Evolutionary conservation across 2,888 invertebrate species (phyloP).

Genomic region (Lithosia quadra): DNA sequence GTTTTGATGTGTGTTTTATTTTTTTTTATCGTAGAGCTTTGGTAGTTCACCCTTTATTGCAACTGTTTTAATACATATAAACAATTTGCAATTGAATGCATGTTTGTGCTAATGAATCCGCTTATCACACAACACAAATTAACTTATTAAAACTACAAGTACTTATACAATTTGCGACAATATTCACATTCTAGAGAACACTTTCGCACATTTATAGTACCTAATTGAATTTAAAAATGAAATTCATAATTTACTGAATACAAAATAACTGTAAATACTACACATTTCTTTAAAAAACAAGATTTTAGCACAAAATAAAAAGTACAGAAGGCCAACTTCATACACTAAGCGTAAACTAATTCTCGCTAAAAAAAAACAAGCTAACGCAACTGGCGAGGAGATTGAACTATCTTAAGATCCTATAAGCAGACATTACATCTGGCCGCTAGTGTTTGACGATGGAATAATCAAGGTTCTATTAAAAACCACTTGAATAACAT

Average conservation of each 20-base stretch:
- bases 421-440: background rate
- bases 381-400: background rate
- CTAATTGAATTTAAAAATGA: background rate
- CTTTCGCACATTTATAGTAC: background rate
- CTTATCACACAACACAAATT: slow-evolving; percentile 22
- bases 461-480: no score
- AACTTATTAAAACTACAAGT: background rate
- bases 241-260: background rate
- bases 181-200: background rate
- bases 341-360: background rate
- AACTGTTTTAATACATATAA: slow-evolving; percentile 65
- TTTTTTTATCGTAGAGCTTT: slow-evolving; percentile 76
- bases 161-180: background rate
- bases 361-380: background rate
- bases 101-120: slow-evolving; percentile 79
- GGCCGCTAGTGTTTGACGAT: no score
- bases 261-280: background rate
- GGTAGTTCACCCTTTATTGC: slow-evolving; percentile 59
- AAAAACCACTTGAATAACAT: no score
- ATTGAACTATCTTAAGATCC: background rate
- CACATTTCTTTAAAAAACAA: background rate
- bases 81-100: slow-evolving; percentile 65
- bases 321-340: background rate
- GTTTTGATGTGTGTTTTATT: slow-evolving; percentile 89
- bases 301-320: background rate